These are phyloP conservation scores for Aporophyla lueneburgensis DNA, from an alignment of 2,888 invertebrate species.

Conservation along the genomic window DNA sequence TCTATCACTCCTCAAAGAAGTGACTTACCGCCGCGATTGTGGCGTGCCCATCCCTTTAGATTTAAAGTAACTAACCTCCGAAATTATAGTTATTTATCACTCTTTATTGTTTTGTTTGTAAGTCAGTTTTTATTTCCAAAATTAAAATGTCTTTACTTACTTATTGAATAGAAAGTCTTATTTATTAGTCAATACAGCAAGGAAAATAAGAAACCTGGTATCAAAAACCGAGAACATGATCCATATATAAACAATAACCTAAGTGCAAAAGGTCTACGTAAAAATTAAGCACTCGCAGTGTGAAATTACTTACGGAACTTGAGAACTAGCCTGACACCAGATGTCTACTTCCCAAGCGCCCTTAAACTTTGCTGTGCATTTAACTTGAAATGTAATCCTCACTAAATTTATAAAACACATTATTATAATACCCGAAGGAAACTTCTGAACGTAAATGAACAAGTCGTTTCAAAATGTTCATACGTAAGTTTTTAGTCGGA, in stretches of 20 bases:
- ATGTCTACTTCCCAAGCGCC: constrained; percentile 48
- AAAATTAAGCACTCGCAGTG: constrained; percentile 4
- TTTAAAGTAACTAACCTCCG: no score
- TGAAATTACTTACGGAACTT: constrained; percentile 39
- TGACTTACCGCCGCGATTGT: no score
- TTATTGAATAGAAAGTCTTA: neutral
- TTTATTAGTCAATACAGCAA: neutral
- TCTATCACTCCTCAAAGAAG: no score
- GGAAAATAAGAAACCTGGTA: neutral
- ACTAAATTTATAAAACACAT: constrained; percentile 61
- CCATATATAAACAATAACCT: neutral
- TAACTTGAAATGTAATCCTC: constrained; percentile 42
- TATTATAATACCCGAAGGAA: constrained; percentile 36
- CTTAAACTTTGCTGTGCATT: constrained; percentile 51
- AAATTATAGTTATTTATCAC: no score
- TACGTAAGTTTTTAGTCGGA: constrained; percentile 24
- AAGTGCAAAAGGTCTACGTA: neutral
- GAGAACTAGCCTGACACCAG: constrained; percentile 50
- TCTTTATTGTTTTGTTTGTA: no score
- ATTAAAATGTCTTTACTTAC: neutral
- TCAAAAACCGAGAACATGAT: neutral
- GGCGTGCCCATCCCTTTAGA: no score
- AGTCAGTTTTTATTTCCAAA: no score
- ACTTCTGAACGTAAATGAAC: constrained; percentile 45
- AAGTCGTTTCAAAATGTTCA: constrained; percentile 40